Evolutionary conservation across 2,797 vertebrate species (phyloP), one percentile per base, ranked within the genome.

Genomic region (Silurus aristotelis): DNA sequence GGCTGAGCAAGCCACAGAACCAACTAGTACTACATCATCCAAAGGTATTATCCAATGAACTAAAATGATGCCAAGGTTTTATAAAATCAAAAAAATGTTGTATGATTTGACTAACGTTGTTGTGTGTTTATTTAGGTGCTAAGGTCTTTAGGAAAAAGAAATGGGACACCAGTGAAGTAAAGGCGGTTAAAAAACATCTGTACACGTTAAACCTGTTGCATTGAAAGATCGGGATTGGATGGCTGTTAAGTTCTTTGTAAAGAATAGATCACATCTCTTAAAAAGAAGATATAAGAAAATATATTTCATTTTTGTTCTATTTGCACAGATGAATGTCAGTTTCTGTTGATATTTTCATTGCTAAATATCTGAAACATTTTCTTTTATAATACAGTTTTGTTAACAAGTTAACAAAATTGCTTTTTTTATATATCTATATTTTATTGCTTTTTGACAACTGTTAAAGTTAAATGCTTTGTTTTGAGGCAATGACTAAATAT

Each of bases 201-300:
- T n/a, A 27, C 43, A 67, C 38, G 22, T 80, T 80, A 38, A 80
- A 66, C 61, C 38, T 48, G 43, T 8, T 31, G 83, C 83, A 75
- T 31, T 87, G 25, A 88, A 87, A 70, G 80, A 85, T n/a, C 76
- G 80, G 66, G 75, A 83, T 56, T 87, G 85, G 87, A n/a, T 56
- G 72, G 61, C 72, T 1, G 85, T 60, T 17, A 61, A 31, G 31
- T 31, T 31, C 31, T 31, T 31, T 31, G 31, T 31, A 31, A 31
- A 31, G 31, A 31, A 31, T 31, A 31, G 31, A 31, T 31, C 1
- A 31, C 31, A 31, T 31, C 31, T 31, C 31, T 31, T 31, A 31
- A 31, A 31, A 31, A 31, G 31, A 31, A 31, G 31, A 31, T 31
- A 31, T 31, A 31, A 31, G 31, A 31, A 31, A 31, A 31, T 31